Evolutionary conservation across 2,113 vertebrate species (phyloP).

Genomic region (Rhinogobius similis): DNA sequence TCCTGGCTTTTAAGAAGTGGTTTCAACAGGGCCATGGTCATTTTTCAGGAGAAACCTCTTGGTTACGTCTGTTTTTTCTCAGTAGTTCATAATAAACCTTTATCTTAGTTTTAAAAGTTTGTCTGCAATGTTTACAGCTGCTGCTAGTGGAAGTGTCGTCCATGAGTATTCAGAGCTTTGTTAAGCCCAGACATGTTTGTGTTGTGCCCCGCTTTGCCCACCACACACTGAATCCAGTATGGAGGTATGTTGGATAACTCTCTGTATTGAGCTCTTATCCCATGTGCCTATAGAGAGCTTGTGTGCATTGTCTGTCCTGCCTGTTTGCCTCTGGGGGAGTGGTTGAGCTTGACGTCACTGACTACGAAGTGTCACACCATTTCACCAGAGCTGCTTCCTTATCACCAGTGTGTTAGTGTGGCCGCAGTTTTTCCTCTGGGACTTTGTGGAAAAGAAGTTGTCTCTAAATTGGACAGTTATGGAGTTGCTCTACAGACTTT

Average conservation of each 20-base stretch:
- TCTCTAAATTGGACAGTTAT: conserved; percentile 1
- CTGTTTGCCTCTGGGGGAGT: conserved; percentile 57
- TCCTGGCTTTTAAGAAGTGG: neutral
- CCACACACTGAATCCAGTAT: neutral
- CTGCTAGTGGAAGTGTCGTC: neutral
- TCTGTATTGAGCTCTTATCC: conserved; percentile 1
- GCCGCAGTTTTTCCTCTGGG: conserved; percentile 15
- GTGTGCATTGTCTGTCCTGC: conserved; percentile 15
- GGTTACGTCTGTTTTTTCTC: neutral
- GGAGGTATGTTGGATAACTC: neutral
- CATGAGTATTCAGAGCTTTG: neutral
- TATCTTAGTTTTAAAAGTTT: neutral
- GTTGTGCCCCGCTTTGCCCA: neutral
- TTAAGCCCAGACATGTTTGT: neutral
- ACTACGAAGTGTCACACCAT: conserved; percentile 74
- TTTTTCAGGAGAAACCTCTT: neutral
- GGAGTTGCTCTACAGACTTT: neutral
- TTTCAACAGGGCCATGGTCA: neutral
- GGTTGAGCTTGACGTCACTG: conserved; percentile 62
- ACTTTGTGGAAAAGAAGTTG: conserved; percentile 25
- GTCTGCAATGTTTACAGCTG: neutral
- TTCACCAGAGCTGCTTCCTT: conserved; percentile 65
- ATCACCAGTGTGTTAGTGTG: conserved; percentile 28
- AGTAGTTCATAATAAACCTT: neutral
- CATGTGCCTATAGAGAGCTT: neutral